Evolutionary conservation across 2,888 invertebrate genomes (phyloP).

Genomic region (Perizoma affinitatum): DNA sequence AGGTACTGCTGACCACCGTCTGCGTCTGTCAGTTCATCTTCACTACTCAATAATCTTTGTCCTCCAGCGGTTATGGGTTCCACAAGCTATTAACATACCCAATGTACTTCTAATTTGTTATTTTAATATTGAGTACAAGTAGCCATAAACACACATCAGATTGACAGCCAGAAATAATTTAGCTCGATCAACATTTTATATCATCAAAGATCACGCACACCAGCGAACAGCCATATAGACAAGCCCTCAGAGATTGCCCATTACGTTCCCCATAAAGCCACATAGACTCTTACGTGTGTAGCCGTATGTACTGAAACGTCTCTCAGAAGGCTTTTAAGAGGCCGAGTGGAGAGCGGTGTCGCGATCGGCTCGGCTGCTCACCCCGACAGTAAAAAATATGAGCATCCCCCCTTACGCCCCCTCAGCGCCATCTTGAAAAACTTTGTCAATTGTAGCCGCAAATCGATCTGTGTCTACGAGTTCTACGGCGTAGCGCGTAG

Average conservation of each 20-base stretch:
- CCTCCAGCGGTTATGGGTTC: too few species aligned
- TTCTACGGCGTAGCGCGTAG: conserved; percentile 45
- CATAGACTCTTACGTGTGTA: conserved; percentile 69
- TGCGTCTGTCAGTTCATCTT: too few species aligned
- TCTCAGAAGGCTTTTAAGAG: conserved; percentile 77
- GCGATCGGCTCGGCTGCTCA: conserved; percentile 83
- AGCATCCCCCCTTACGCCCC: conserved; percentile 69
- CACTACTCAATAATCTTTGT: too few species aligned
- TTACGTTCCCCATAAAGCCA: conserved; percentile 57
- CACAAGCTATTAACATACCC: too few species aligned
- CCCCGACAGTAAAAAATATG: conserved; percentile 84
- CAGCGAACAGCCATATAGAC: conserved; percentile 28
- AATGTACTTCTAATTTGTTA: too few species aligned
- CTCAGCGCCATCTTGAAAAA: conserved; percentile 80
- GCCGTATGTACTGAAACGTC: conserved; percentile 67
- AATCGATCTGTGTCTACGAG: conserved; percentile 78
- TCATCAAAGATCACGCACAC: conserved; percentile 27
- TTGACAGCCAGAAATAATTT: conserved; percentile 1
- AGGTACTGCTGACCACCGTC: too few species aligned
- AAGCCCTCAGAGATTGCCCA: conserved; percentile 50
- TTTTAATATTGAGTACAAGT: too few species aligned
- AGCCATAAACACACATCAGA: background rate
- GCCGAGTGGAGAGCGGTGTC: conserved; percentile 81
- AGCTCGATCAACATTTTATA: conserved; percentile 4
- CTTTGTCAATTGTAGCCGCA: conserved; percentile 80